Evolutionary conservation across 2,113 vertebrate species (phyloP), one percentile per base, ranked within the genome.

Genomic region (Charina bottae): DNA sequence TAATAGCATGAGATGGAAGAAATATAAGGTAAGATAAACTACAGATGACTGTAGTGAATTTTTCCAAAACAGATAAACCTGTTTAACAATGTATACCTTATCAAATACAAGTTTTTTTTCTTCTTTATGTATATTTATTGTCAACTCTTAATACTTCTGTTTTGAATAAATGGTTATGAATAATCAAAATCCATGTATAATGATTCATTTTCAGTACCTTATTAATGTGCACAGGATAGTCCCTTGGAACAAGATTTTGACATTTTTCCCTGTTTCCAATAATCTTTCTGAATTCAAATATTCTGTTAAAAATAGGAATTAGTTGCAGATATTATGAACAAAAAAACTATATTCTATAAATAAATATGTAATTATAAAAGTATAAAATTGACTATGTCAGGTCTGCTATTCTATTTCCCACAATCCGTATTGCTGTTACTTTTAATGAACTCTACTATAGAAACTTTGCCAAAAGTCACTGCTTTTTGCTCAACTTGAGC

Each of bases 261-360:
- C 99, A 99, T 96, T 95, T 98, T 93, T 99, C 99, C 94, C 99
- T 97, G 97, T 99, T 98, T 93, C 98, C 99, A 95, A 99, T 98
- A 91, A 98, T 95, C 94, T 99, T 99, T 95, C 99, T 98, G 96
- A 99, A 99, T 97, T 99, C 98, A 97, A 99, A 99, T 96, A 99
- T 98, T 96, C 99, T 99, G 96, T 93, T 94, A 96, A 93, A 94
- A 96, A 96, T 42, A 86, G 17, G 49, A 54, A 28, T 85, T 59
- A 4, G 89, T 46, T 90, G 83, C 53, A 84, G 72, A 58, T 55
- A 86, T 91, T 37, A 58, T 28, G 46, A 90, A 49, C 84, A 49
- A 85, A 85, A 87, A 21, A 87, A 58, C 6, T 88, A 23, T 8
- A 88, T 26, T 42, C 49, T n/a, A 55, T 42, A 88, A 8, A 89